Evolutionary conservation across 2,113 vertebrate species (phyloP).

Genomic region (Hippocampus abdominalis): DNA sequence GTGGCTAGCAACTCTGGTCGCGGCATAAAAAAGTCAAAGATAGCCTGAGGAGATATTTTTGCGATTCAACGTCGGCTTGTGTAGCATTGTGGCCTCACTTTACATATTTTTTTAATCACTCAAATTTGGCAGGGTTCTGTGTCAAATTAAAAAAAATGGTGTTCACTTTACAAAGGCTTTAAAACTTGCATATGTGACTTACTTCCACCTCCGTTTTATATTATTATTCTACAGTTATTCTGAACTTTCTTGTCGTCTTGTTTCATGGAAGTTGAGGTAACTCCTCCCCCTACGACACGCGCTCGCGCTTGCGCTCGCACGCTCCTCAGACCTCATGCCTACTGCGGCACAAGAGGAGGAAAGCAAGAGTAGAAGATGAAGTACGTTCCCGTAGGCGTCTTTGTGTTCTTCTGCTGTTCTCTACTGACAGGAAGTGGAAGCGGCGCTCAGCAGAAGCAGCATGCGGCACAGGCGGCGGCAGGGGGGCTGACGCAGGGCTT

Average conservation of each 20-base stretch:
- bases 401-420: slow-evolving; percentile 61
- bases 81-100: too few species aligned
- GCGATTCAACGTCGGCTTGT: too few species aligned
- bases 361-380: neutral
- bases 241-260: neutral
- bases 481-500: slow-evolving; percentile 73
- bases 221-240: neutral
- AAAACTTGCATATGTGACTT: neutral
- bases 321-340: neutral
- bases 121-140: too few species aligned
- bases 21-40: too few species aligned
- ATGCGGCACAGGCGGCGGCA: slow-evolving; percentile 10
- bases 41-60: too few species aligned
- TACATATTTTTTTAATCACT: too few species aligned
- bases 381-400: slow-evolving; percentile 20
- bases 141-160: too few species aligned
- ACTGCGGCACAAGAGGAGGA: neutral
- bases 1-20: too few species aligned
- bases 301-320: neutral
- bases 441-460: slow-evolving; percentile 53
- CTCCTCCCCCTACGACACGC: neutral
- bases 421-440: slow-evolving; percentile 51
- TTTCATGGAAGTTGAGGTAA: neutral
- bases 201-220: neutral
- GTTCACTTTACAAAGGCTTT: neutral